Percentiles rank a stretch among this genome's conserved stretches.
phyloP scores from a whole-genome alignment of 2,888 invertebrate genomes.

The Automeris io region DNA sequence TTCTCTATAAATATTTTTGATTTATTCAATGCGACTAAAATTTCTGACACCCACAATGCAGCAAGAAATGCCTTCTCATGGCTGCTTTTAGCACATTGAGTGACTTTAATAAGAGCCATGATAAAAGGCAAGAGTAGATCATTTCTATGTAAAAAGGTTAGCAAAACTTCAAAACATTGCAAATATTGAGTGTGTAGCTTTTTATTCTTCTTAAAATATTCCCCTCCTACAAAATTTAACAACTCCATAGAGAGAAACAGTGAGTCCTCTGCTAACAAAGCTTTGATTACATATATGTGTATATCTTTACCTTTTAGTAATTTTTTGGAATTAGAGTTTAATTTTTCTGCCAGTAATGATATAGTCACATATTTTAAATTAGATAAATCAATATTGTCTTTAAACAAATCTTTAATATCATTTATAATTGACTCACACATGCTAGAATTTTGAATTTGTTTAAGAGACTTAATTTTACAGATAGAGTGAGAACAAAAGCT shows the following conservation, averaged over 20 bases:
- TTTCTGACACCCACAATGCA: slow-evolving; percentile 74
- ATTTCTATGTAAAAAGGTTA: slow-evolving; percentile 69
- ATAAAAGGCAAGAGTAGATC: slow-evolving; percentile 67
- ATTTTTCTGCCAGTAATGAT: slow-evolving; percentile 33
- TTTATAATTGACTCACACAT: slow-evolving; percentile 51
- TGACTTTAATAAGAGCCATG: slow-evolving; percentile 54
- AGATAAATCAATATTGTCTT: slow-evolving; percentile 39
- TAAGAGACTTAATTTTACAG: slow-evolving; percentile 51
- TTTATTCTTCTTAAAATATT: slow-evolving; percentile 29
- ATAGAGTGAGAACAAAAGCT: slow-evolving; percentile 55
- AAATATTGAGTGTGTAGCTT: slow-evolving; percentile 41
- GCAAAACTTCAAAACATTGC: slow-evolving; percentile 72
- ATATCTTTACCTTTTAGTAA: slow-evolving; percentile 36
- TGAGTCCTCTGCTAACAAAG: slow-evolving; percentile 48
- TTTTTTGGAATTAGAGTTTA: slow-evolving; percentile 40
- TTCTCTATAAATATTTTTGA: slow-evolving; percentile 43
- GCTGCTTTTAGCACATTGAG: slow-evolving; percentile 38
- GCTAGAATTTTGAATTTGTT: slow-evolving; percentile 44
- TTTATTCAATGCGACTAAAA: slow-evolving; percentile 58
- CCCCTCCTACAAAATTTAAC: slow-evolving; percentile 34
- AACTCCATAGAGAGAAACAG: slow-evolving; percentile 53
- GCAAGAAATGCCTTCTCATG: slow-evolving; percentile 49
- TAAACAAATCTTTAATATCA: slow-evolving; percentile 54
- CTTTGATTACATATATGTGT: slow-evolving; percentile 32
- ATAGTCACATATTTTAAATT: slow-evolving; percentile 49